A percentile compares a stretch with the other conserved stretches of the same genome.
Conservation (phyloP, 2,888 invertebrate species). For the Melanchra persicariae region DNA sequence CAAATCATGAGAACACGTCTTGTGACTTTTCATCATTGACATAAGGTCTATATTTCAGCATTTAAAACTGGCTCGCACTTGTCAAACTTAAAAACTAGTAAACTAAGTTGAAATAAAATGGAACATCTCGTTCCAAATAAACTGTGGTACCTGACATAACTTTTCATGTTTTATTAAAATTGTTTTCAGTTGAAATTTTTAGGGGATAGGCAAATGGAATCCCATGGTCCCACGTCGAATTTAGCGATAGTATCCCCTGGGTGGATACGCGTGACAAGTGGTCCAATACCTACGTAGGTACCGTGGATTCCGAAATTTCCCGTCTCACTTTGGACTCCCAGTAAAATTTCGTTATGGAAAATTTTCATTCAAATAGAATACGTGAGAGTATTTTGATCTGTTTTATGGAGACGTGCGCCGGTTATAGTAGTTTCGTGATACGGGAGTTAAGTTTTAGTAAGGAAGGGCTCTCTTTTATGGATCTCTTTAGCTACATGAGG, state of each 20-base stretch:
- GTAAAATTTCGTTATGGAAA: constrained; percentile 59
- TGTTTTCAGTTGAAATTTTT: constrained; percentile 56
- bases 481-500: constrained; percentile 12
- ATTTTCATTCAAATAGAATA: constrained; percentile 61
- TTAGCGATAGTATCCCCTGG: constrained; percentile 70
- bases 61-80: background rate
- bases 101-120: background rate
- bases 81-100: background rate
- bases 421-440: constrained; percentile 52
- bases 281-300: constrained; percentile 70
- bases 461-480: constrained; percentile 22
- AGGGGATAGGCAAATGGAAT: constrained; percentile 66
- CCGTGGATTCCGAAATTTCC: constrained; percentile 69
- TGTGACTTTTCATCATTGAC: background rate
- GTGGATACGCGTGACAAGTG: constrained; percentile 74
- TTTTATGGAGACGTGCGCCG: constrained; percentile 49
- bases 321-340: constrained; percentile 57
- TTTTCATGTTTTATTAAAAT: constrained; percentile 55
- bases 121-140: constrained; percentile 20
- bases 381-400: constrained; percentile 56
- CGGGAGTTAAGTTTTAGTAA: constrained; percentile 48
- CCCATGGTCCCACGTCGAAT: constrained; percentile 79
- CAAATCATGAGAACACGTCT: background rate
- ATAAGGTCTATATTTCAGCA: too few species aligned
- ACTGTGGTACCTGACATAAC: constrained; percentile 25